Evolutionary conservation across 2,888 invertebrate genomes (phyloP), one percentile per base, ranked within the genome.

Genomic region (Plagiodera versicolora): DNA sequence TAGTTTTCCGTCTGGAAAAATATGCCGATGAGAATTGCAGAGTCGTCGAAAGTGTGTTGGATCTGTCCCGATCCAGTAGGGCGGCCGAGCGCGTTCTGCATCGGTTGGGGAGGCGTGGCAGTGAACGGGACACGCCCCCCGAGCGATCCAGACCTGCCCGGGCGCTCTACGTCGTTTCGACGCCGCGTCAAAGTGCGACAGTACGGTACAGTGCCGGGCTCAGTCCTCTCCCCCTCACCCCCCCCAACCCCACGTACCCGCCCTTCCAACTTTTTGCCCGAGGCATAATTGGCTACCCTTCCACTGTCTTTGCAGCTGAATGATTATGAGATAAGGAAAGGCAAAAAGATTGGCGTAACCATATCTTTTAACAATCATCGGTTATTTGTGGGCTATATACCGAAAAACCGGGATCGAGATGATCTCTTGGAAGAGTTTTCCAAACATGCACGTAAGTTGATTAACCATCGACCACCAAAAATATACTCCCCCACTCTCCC

Each of bases 371-470:
- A 97, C 91, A 97, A 97, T 92, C 94, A 95, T 88, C 94, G 96
- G 88, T 92, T 97, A 89, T 97, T 96, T 94, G 95, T 97, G 89
- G 97, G 96, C 86, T 97, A 97, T 94, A 96, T 97, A 90, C 96
- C 97, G 89, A 97, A 97, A 92, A 95, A 94, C 91, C 95, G 95
- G 90, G 94, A 95, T 90, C 94, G 92, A 89, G 95, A 95, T 86
- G 95, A 96, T 90, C 94, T 97, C 87, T 91, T 92, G 88, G 95
- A 96, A 90, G 96, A 97, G 89, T 96, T 97, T 91, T 89, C 93
- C 87, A 95, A 95, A 89, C 93, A 95, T 89, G 95, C 95, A 93
- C 95, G 96, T 96, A 94, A 94, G 94, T 94, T 88, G 87, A 84
- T 85, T 57, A 64, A 66, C 63, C 66, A 70, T 67, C 63, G 10